Conservation (phyloP, 2,797 vertebrate genomes). For the Enteromius radiatus region DNA sequence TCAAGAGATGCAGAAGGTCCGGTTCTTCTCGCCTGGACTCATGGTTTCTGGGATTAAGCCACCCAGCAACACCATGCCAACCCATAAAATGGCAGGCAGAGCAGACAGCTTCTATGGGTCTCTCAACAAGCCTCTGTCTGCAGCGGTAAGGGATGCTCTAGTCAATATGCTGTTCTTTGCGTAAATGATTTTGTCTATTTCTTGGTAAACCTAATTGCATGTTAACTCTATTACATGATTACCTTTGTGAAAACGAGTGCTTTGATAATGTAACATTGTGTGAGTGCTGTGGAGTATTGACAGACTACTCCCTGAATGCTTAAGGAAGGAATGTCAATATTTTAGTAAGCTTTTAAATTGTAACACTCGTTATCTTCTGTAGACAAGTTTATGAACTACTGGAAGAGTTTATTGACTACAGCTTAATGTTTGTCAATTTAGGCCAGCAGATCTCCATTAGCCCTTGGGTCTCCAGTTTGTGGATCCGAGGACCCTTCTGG, state of each 20-base stretch:
- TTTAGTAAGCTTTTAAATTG: background rate
- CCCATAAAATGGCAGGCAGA: conserved; percentile 82
- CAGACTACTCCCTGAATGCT: background rate
- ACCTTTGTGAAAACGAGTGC: background rate
- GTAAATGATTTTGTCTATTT: background rate
- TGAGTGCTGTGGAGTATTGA: background rate
- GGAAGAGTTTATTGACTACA: background rate
- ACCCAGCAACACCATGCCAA: conserved; percentile 81
- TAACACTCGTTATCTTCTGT: background rate
- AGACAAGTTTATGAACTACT: background rate
- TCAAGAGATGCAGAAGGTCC: conserved; percentile 86
- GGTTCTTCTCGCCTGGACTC: conserved; percentile 79
- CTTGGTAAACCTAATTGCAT: background rate
- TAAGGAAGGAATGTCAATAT: background rate
- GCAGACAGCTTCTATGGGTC: conserved; percentile 79
- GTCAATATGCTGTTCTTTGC: background rate
- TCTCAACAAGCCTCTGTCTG: conserved; percentile 73
- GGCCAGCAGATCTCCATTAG: conserved; percentile 62
- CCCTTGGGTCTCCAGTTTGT: conserved; percentile 64
- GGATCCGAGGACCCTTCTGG: conserved; percentile 66
- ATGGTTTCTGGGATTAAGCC: conserved; percentile 85
- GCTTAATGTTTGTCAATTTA: conserved; percentile 57
- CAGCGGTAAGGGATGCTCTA: conserved; percentile 68
- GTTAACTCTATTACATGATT: background rate
- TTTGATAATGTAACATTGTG: background rate